These are phyloP conservation scores for Scaptomyza pallida DNA, from an alignment of 1,140 invertebrate genomes.

Conservation along the genomic window DNA sequence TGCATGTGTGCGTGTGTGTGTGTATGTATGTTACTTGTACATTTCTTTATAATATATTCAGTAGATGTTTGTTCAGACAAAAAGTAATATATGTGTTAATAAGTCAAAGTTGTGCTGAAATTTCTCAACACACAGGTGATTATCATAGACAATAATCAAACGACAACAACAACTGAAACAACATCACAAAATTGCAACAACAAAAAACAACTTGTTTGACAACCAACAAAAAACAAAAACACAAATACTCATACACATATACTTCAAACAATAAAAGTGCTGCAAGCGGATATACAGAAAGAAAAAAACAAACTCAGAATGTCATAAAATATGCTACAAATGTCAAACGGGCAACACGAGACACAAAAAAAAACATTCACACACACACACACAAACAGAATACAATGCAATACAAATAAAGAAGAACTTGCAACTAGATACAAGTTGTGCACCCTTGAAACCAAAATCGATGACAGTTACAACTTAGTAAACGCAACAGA, in stretches of 20 bases:
- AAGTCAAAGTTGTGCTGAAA: constrained; percentile 14
- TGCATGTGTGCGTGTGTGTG: constrained; percentile 8
- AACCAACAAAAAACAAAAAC: constrained; percentile 31
- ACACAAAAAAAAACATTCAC: constrained; percentile 6
- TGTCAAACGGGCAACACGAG: constrained; percentile 27
- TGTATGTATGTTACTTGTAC: background rate
- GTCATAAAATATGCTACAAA: constrained; percentile 44
- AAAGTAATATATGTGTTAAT: constrained; percentile 6
- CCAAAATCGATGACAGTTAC: constrained; percentile 14
- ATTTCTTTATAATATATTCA: constrained; percentile 17
- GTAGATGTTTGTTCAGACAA: background rate
- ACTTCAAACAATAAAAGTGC: constrained; percentile 7
- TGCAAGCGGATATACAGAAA: too few species aligned
- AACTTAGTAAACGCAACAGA: constrained; percentile 16
- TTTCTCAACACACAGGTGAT: constrained; percentile 10
- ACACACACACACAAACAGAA: constrained; percentile 1
- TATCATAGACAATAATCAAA: constrained; percentile 52
- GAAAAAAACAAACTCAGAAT: constrained; percentile 31
- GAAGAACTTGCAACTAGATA: constrained; percentile 13
- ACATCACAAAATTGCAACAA: constrained; percentile 20
- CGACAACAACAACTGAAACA: constrained; percentile 55
- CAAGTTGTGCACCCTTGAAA: constrained; percentile 22
- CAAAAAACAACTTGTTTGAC: constrained; percentile 21
- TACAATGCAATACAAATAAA: background rate
- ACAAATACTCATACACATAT: constrained; percentile 51